Conservation (phyloP, 2,113 vertebrate species). For the Parus major region DNA sequence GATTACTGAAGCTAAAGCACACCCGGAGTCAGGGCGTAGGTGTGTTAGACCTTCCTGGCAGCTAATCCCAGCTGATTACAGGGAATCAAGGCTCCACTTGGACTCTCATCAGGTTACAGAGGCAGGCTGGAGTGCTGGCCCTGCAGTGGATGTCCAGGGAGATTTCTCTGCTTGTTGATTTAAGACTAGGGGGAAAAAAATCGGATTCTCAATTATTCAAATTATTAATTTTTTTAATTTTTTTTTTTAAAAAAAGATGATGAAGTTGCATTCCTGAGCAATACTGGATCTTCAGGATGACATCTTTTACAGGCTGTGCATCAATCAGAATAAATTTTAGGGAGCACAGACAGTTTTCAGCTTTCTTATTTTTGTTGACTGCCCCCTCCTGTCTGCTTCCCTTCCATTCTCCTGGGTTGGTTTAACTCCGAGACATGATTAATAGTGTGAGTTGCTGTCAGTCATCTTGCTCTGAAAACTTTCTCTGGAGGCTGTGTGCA, state of each 20-base stretch:
- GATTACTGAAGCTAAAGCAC: not conserved
- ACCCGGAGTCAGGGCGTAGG: accelerated
- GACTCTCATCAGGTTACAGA: not conserved
- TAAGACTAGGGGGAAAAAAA: not conserved
- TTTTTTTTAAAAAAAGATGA: not conserved
- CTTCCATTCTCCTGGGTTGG: not conserved
- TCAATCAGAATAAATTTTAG: not conserved
- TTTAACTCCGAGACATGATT: not conserved
- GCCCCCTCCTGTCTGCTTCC: slow-evolving; percentile 1
- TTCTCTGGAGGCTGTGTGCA: not conserved
- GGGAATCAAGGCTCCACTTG: not conserved
- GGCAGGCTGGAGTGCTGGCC: not conserved
- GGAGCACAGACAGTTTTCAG: not conserved
- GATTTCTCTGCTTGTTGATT: not conserved
- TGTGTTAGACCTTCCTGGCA: not conserved
- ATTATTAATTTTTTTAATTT: not conserved
- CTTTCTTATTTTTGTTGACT: not conserved
- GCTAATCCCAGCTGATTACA: not conserved
- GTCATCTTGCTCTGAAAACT: not conserved
- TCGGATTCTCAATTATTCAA: not conserved
- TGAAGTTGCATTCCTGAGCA: not conserved
- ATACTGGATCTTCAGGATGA: not conserved
- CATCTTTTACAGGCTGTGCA: not conserved
- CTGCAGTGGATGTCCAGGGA: not conserved
- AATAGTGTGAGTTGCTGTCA: not conserved